These are phyloP conservation scores for Megaceryle maxima DNA, from an alignment of 2,113 vertebrate species.

Conservation along the genomic window DNA sequence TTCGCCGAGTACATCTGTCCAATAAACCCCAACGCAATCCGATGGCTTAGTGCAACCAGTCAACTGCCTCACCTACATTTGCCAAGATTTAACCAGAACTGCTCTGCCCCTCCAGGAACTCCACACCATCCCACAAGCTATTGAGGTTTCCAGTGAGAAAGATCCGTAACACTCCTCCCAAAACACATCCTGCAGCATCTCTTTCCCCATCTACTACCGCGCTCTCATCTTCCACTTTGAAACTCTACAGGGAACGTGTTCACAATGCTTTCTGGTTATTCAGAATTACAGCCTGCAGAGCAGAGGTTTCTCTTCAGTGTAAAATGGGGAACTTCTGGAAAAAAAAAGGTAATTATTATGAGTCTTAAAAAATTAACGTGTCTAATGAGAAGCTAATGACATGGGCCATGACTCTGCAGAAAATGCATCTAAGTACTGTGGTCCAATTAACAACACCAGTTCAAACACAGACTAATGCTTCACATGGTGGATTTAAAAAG, in stretches of 20 bases:
- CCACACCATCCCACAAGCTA: neutral
- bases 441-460: constrained; percentile 42
- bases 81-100: neutral
- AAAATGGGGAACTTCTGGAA: constrained; percentile 2
- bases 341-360: constrained; percentile 24
- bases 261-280: neutral
- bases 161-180: neutral
- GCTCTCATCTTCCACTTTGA: neutral
- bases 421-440: neutral
- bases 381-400: constrained; percentile 59
- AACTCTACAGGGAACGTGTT: neutral
- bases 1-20: neutral
- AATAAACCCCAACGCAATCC: neutral
- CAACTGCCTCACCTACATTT: neutral
- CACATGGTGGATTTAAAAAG: neutral
- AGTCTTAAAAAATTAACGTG: constrained; percentile 51
- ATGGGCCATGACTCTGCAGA: constrained; percentile 13
- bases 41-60: neutral
- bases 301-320: neutral
- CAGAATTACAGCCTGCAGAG: constrained; percentile 5
- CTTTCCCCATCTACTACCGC: neutral
- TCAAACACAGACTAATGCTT: constrained; percentile 44
- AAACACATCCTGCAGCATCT: neutral
- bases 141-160: neutral
- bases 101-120: neutral